Conservation (phyloP, 1,140 invertebrate species). For the Glossosoma conforme region DNA sequence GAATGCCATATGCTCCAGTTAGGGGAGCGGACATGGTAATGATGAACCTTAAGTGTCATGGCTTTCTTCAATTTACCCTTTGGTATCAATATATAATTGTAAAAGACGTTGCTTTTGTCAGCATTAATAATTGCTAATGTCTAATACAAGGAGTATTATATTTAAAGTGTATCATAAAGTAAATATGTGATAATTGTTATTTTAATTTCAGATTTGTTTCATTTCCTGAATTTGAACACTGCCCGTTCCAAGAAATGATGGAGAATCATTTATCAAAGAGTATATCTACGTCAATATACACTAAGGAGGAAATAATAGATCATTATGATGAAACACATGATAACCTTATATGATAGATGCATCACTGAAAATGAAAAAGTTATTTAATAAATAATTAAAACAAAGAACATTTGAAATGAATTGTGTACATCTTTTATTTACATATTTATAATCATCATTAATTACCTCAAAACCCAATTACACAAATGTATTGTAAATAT, state of each 20-base stretch:
- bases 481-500: neutral
- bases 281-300: neutral
- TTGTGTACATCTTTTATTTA: constrained; percentile 14
- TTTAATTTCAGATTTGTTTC: constrained; percentile 44
- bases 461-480: neutral
- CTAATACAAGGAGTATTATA: too few species aligned
- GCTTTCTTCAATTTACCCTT: too few species aligned
- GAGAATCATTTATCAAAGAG: constrained; percentile 45
- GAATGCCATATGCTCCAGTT: too few species aligned
- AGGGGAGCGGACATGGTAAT: too few species aligned
- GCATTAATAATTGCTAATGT: too few species aligned
- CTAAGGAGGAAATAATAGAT: constrained; percentile 29
- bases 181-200: too few species aligned
- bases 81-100: too few species aligned
- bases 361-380: too few species aligned
- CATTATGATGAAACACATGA: constrained; percentile 19
- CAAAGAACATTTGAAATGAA: neutral
- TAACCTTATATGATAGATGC: too few species aligned
- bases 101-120: too few species aligned
- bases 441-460: constrained; percentile 13
- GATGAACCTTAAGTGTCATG: too few species aligned
- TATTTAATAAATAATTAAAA: neutral
- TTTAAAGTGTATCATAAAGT: too few species aligned
- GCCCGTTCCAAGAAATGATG: constrained; percentile 51
- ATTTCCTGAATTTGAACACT: constrained; percentile 58